A percentile compares a stretch with the other conserved stretches of the same genome.
These are phyloP conservation scores for Mobula birostris DNA, from an alignment of 2,113 vertebrate species.

Conservation along the genomic window DNA sequence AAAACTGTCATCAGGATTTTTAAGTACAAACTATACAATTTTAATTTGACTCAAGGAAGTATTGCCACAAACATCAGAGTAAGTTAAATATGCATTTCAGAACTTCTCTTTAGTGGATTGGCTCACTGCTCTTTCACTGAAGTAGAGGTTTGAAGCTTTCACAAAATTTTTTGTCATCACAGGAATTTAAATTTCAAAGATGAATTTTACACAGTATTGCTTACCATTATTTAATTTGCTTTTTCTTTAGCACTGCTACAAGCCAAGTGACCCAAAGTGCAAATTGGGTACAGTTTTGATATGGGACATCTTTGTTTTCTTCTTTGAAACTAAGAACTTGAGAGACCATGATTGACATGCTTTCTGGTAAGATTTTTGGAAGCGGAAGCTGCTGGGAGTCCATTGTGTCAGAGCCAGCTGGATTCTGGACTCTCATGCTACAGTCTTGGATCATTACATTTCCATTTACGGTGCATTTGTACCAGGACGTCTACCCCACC, in stretches of 20 bases:
- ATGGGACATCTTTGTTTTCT: neutral
- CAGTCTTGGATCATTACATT: neutral
- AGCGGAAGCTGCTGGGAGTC: neutral
- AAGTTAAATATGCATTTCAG: neutral
- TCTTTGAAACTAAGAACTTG: neutral
- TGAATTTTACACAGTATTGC: neutral
- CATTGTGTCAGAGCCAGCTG: neutral
- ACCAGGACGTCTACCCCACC: neutral
- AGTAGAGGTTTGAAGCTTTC: neutral
- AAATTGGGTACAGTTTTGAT: constrained; percentile 66
- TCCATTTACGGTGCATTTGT: constrained; percentile 5
- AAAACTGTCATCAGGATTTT: neutral
- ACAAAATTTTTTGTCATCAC: neutral
- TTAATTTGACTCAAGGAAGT: too few species aligned
- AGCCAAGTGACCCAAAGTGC: constrained; percentile 46
- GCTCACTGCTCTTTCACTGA: neutral
- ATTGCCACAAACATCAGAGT: neutral
- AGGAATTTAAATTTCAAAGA: neutral
- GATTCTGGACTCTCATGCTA: constrained; percentile 14
- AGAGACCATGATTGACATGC: neutral
- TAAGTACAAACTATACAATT: too few species aligned
- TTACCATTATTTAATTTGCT: constrained; percentile 22
- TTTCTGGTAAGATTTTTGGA: constrained; percentile 16
- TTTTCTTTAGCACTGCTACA: constrained; percentile 45
- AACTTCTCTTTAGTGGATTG: neutral